These are phyloP conservation scores for Corythaixoides concolor DNA, from an alignment of 2,113 vertebrate genomes.

Conservation along the genomic window DNA sequence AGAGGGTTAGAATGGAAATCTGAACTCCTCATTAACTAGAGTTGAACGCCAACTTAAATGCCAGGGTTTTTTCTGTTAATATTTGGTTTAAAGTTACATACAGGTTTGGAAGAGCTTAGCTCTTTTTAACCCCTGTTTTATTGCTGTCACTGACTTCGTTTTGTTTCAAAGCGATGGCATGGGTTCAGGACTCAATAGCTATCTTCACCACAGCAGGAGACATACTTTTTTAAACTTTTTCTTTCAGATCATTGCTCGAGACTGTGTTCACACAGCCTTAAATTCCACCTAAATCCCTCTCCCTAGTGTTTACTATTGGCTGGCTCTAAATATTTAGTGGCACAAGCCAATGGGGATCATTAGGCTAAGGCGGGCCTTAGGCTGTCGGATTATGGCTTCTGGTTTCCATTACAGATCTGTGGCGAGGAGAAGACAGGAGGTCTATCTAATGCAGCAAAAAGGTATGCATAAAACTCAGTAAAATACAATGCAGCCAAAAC, in stretches of 20 bases:
- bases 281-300: neutral
- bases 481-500: neutral
- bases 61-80: constrained; percentile 69
- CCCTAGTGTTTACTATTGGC: neutral
- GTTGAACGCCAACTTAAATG: constrained; percentile 67
- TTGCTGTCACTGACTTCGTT: constrained; percentile 64
- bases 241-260: neutral
- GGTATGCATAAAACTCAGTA: neutral
- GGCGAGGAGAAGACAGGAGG: neutral
- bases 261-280: neutral
- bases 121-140: constrained; percentile 67
- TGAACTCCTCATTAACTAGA: constrained; percentile 59
- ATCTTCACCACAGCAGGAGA: constrained; percentile 29
- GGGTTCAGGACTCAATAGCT: constrained; percentile 13
- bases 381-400: neutral
- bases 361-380: neutral
- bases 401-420: neutral
- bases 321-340: neutral
- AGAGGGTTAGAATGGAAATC: constrained; percentile 65
- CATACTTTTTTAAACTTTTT: neutral
- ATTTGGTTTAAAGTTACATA: constrained; percentile 78
- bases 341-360: neutral
- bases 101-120: constrained; percentile 68
- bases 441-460: neutral
- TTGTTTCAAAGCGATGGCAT: constrained; percentile 63